A percentile compares a stretch with the other conserved stretches of the same genome.
Conservation (phyloP, 2,797 vertebrate genomes). For the Sebastes oblongus region DNA sequence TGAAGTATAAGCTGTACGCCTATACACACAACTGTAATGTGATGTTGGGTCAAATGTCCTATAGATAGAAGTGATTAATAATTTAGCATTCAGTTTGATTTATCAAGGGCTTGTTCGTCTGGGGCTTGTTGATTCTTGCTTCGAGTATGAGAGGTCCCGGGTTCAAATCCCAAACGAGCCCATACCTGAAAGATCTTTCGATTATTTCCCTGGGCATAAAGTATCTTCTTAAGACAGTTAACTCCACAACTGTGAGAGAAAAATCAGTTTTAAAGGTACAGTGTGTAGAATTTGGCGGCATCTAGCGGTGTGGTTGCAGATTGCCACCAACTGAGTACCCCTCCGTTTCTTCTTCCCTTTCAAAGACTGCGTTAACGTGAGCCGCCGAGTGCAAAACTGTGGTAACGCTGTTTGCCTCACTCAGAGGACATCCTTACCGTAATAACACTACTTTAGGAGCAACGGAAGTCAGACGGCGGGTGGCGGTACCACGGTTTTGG, state of each 20-base stretch:
- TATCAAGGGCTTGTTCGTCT: not conserved
- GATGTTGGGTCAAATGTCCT: not conserved
- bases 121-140: constrained; percentile 81
- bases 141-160: constrained; percentile 87
- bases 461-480: rapidly evolving
- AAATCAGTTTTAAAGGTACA: not conserved
- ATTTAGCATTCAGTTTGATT: not conserved
- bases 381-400: too few species aligned
- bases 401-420: too few species aligned
- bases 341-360: too few species aligned
- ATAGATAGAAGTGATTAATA: not conserved
- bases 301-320: too few species aligned
- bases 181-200: not conserved
- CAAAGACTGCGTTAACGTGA: too few species aligned
- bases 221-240: not conserved
- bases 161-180: constrained; percentile 88
- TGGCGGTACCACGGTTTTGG: too few species aligned
- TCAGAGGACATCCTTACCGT: too few species aligned
- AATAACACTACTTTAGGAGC: too few species aligned
- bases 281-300: too few species aligned
- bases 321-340: too few species aligned
- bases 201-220: not conserved
- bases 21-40: not conserved
- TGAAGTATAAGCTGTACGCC: not conserved
- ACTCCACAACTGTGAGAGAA: not conserved